Conservation (phyloP, 2,888 invertebrate genomes). For the Ectemnius cavifrons region DNA sequence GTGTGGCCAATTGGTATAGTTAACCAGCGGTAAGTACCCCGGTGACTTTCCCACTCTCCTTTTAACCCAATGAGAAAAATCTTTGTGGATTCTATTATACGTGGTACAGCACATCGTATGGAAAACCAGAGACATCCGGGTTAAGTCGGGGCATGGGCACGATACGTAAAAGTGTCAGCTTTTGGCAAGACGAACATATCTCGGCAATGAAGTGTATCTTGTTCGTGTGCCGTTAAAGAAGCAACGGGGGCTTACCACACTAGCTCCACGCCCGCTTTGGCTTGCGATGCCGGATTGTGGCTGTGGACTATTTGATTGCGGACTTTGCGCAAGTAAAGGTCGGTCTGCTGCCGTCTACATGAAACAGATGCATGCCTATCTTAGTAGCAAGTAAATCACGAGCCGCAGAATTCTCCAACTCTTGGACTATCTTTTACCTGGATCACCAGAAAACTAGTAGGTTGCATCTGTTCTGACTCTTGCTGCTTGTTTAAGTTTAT, state of each 20-base stretch:
- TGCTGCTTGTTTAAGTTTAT: constrained; percentile 84
- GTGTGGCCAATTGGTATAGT: too few relatives aligned
- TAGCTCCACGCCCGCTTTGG: constrained; percentile 91
- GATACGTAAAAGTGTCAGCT: constrained; percentile 21
- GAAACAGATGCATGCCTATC: constrained; percentile 7
- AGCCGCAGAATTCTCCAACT: background rate
- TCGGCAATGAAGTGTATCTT: too few relatives aligned
- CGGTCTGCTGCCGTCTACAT: constrained; percentile 80
- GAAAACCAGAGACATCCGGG: constrained; percentile 35
- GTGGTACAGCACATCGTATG: background rate
- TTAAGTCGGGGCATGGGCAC: constrained; percentile 28
- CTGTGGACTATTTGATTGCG: constrained; percentile 84
- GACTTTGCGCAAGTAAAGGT: constrained; percentile 78
- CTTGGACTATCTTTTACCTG: constrained; percentile 80
- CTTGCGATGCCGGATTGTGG: constrained; percentile 85
- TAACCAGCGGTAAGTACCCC: too few relatives aligned
- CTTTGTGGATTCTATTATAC: too few relatives aligned
- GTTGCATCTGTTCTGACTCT: constrained; percentile 86
- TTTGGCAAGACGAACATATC: constrained; percentile 25
- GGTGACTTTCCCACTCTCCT: too few relatives aligned
- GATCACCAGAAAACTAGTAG: constrained; percentile 94
- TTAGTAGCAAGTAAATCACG: background rate
- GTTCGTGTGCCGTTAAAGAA: too few relatives aligned
- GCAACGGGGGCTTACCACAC: constrained; percentile 84
- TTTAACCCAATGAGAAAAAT: too few relatives aligned